Conservation (phyloP, 2,113 vertebrate species). For the Etheostoma spectabile region DNA sequence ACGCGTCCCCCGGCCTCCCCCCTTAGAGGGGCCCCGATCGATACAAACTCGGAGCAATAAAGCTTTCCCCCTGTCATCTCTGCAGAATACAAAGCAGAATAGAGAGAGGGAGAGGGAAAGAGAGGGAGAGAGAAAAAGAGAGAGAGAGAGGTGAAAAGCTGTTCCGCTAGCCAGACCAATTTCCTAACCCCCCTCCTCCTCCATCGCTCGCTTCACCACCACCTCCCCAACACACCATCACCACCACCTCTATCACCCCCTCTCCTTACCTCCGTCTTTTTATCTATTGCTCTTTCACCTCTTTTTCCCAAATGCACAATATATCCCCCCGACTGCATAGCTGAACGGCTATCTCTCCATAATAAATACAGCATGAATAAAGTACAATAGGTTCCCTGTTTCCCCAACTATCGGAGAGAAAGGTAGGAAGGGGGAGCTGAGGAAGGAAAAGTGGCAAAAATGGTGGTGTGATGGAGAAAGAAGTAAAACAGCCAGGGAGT, state of each 20-base stretch:
- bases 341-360: constrained; percentile 65
- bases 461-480: constrained; percentile 5
- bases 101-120: constrained; percentile 80
- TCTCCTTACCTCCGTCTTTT: constrained; percentile 65
- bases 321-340: constrained; percentile 54
- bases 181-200: constrained; percentile 82
- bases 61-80: constrained; percentile 90
- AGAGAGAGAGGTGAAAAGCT: constrained; percentile 87
- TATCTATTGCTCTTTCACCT: constrained; percentile 69
- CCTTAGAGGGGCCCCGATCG: constrained; percentile 86
- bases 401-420: constrained; percentile 64
- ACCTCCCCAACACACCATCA: constrained; percentile 72
- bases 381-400: constrained; percentile 68
- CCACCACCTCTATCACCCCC: constrained; percentile 70
- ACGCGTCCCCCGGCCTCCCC: constrained; percentile 81
- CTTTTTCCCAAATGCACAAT: constrained; percentile 60
- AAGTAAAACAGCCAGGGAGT: constrained; percentile 26
- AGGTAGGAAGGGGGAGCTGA: constrained; percentile 37
- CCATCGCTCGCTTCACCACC: constrained; percentile 66
- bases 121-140: constrained; percentile 69
- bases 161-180: constrained; percentile 88
- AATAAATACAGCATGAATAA: constrained; percentile 80
- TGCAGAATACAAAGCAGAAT: constrained; percentile 89
- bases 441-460: constrained; percentile 49
- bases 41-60: constrained; percentile 90